phyloP scores from a whole-genome alignment of 2,113 vertebrate species.

The Silurus meridionalis region DNA sequence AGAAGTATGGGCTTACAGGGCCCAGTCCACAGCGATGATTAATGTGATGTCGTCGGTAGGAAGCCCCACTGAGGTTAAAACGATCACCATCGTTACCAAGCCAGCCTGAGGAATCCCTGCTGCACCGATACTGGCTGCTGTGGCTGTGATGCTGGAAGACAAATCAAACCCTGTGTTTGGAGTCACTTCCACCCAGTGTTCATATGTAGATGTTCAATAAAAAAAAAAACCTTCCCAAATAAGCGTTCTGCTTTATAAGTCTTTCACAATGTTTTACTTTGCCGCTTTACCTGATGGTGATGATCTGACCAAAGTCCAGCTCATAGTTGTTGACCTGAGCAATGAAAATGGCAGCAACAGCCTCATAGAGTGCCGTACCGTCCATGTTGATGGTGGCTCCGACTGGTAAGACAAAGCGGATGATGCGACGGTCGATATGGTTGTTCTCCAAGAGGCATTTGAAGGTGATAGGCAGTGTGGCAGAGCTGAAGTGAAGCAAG shows the following conservation, averaged over 20 bases:
- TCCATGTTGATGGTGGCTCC: constrained; percentile 92
- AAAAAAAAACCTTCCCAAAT: background rate
- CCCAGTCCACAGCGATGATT: constrained; percentile 96
- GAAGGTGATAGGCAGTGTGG: constrained; percentile 89
- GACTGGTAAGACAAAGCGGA: constrained; percentile 85
- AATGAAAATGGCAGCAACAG: constrained; percentile 86
- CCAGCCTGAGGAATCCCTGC: constrained; percentile 97
- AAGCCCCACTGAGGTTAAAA: constrained; percentile 93
- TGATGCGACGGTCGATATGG: constrained; percentile 84
- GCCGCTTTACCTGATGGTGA: constrained; percentile 81
- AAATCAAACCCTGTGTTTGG: background rate
- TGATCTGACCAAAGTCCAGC: constrained; percentile 87
- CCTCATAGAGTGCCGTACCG: constrained; percentile 85
- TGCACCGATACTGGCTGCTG: constrained; percentile 95
- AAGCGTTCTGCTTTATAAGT: background rate
- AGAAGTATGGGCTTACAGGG: constrained; percentile 84
- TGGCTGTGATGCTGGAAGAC: constrained; percentile 87
- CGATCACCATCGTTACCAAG: constrained; percentile 97
- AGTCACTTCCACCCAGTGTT: background rate
- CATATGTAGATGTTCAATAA: background rate
- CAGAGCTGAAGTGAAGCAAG: constrained; percentile 71
- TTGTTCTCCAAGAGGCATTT: constrained; percentile 92
- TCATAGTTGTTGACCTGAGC: constrained; percentile 90
- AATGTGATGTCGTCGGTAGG: constrained; percentile 96
- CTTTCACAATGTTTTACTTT: background rate